phyloP scores from a whole-genome alignment of 2,797 vertebrate species.

The Mionectes olivaceus region DNA sequence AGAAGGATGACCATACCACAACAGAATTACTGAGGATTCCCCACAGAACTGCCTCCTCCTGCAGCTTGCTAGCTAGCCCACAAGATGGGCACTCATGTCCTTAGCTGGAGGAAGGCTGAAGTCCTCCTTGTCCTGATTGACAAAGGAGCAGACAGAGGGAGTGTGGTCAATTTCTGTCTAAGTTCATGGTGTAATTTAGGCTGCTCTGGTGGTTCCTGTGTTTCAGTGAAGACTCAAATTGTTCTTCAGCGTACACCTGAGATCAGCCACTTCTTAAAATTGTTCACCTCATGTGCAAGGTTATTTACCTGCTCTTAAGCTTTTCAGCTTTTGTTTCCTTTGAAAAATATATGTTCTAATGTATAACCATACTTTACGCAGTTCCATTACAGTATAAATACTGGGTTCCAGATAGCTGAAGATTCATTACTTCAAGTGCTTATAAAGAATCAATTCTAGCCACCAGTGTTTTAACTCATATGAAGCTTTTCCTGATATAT shows the following conservation, averaged over 20 bases:
- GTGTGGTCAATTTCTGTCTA: neutral
- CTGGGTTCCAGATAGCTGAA: neutral
- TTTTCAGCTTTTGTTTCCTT: neutral
- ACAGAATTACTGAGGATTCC: neutral
- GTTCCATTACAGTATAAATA: neutral
- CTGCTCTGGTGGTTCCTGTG: neutral
- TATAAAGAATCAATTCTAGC: neutral
- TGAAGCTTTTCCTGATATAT: neutral
- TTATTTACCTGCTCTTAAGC: neutral
- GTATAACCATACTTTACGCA: neutral
- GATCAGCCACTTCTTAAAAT: neutral
- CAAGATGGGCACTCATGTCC: fast-evolving
- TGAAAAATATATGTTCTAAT: neutral
- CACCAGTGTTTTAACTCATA: neutral
- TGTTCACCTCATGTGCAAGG: fast-evolving
- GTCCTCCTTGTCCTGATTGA: neutral
- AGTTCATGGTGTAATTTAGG: neutral
- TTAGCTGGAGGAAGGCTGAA: neutral
- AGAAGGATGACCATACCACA: neutral
- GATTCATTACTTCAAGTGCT: neutral
- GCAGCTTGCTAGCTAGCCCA: neutral
- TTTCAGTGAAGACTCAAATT: neutral
- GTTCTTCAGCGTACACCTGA: neutral
- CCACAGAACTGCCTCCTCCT: neutral
- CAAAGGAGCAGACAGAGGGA: neutral